Evolutionary conservation across 1,140 invertebrate species (phyloP), one percentile per base, ranked within the genome.

Genomic region (Drosophila sucinea): DNA sequence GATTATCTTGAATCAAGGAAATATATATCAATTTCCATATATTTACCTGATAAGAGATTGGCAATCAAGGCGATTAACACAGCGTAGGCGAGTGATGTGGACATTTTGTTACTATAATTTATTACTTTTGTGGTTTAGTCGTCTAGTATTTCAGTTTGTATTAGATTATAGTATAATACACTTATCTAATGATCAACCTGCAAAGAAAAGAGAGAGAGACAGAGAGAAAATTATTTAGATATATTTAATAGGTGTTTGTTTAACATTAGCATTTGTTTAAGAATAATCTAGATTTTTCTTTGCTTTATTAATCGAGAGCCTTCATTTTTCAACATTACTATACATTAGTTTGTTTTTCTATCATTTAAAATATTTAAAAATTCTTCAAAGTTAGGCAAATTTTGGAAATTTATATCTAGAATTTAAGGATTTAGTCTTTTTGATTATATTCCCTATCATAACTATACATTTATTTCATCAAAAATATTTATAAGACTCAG

Each of bases 31-130:
- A 35, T 57, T 32, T 38, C 3, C 30, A 55, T 71, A 4, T 1
- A 60, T 51, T 91, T 63, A 91, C 89, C 89, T 80, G 89, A 82
- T 89, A 91, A 78, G 79, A 80, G 63, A 80, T 89, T 78, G 61
- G 66, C 67, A 54, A 73, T 70, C 60, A 90, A 64, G n/a, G 74
- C 78, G 35, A 91, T 73, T 74, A 86, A 78, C 60, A 89, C 72
- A 61, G 73, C 69, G 67, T 78, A 85, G 47, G 73, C 71, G 60
- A 85, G 55, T 35, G 67, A 65, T 35, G 67, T 76, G 51, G 84
- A 70, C 84, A 87, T 87, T 60, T 68, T 67, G 40, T 51, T 51
- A 10, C 40, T 51, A 25, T n/a, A 7, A 17, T 35, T 56, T 44
- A 41, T 33, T 47, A 3, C 11, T 41, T 63, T 54, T 64, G 40